phyloP scores from a whole-genome alignment of 2,113 vertebrate species.

The Phrynocephalus versicolor region DNA sequence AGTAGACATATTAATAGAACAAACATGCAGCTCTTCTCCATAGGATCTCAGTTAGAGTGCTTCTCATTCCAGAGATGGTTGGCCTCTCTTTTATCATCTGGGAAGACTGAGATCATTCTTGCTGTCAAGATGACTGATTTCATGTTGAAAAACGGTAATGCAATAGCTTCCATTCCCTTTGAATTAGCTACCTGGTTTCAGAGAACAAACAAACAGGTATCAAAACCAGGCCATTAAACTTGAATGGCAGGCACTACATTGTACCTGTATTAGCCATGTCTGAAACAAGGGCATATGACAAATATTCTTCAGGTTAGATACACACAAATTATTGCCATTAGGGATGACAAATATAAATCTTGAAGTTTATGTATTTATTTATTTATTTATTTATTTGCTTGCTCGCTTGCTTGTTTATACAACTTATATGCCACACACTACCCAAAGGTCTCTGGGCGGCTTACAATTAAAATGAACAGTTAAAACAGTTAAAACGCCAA shows the following conservation, averaged over 20 bases:
- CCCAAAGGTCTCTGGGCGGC: no score
- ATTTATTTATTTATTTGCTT: no score
- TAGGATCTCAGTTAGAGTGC: conserved; percentile 61
- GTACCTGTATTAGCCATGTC: conserved; percentile 48
- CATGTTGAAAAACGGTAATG: conserved; percentile 69
- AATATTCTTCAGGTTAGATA: conserved; percentile 65
- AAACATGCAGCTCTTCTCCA: conserved; percentile 22
- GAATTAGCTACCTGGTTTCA: conserved; percentile 70
- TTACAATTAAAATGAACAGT: no score
- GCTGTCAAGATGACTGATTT: conserved; percentile 62
- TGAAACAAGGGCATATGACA: conserved; percentile 63
- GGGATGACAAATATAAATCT: conserved; percentile 43
- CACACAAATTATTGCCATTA: conserved; percentile 59
- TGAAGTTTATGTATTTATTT: no score
- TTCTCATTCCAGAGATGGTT: conserved; percentile 67
- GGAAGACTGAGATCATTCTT: conserved; percentile 69
- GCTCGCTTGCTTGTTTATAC: no score
- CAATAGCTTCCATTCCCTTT: conserved; percentile 59
- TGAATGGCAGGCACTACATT: conserved; percentile 64
- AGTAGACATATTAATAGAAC: conserved; percentile 68
- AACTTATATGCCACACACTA: no score
- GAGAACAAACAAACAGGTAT: conserved; percentile 72
- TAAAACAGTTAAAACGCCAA: no score
- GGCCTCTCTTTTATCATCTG: conserved; percentile 73
- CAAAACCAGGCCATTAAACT: conserved; percentile 42